phyloP scores from a whole-genome alignment of 2,888 invertebrate genomes.

The Geophilus truncorum region DNA sequence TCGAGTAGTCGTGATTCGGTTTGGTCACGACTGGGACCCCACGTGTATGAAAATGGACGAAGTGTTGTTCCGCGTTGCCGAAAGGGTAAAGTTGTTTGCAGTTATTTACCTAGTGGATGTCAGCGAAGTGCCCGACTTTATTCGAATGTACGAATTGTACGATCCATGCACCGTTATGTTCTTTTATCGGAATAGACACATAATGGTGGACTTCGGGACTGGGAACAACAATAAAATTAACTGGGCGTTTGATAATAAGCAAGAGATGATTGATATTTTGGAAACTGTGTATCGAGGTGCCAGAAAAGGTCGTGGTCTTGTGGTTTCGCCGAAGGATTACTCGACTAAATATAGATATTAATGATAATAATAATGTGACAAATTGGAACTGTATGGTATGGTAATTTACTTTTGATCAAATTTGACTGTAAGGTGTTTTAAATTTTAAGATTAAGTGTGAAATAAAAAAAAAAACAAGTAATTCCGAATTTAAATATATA shows the following conservation, averaged over 20 bases:
- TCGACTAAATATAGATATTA: slow-evolving; percentile 98
- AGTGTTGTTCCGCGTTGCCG: slow-evolving; percentile 89
- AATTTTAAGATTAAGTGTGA: too few relatives aligned
- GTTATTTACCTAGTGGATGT: slow-evolving; percentile 97
- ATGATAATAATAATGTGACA: too few relatives aligned
- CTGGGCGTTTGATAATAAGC: slow-evolving; percentile 97
- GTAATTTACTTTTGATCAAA: too few relatives aligned
- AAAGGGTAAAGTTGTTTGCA: slow-evolving; percentile 98
- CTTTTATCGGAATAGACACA: slow-evolving; percentile 99
- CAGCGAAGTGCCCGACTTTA: slow-evolving; percentile 96
- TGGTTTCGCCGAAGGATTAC: slow-evolving; percentile 98
- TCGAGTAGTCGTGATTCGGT: slow-evolving; percentile 91
- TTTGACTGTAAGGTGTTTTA: too few relatives aligned
- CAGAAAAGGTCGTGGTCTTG: slow-evolving; percentile 96
- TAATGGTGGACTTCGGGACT: slow-evolving; percentile 99
- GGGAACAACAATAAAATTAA: slow-evolving; percentile 99
- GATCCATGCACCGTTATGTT: slow-evolving; percentile 99
- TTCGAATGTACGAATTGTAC: slow-evolving; percentile 99
- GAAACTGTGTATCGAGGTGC: slow-evolving; percentile 98
- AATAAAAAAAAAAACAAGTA: too few relatives aligned
- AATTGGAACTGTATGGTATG: too few relatives aligned
- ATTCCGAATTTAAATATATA: too few relatives aligned
- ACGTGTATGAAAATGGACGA: slow-evolving; percentile 99
- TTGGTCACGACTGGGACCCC: slow-evolving; percentile 99
- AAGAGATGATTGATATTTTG: slow-evolving; percentile 98